Percentiles rank a stretch among this genome's conserved stretches.
Evolutionary conservation across 2,888 invertebrate species (phyloP).

Genomic region (Coecobrya sp.): DNA sequence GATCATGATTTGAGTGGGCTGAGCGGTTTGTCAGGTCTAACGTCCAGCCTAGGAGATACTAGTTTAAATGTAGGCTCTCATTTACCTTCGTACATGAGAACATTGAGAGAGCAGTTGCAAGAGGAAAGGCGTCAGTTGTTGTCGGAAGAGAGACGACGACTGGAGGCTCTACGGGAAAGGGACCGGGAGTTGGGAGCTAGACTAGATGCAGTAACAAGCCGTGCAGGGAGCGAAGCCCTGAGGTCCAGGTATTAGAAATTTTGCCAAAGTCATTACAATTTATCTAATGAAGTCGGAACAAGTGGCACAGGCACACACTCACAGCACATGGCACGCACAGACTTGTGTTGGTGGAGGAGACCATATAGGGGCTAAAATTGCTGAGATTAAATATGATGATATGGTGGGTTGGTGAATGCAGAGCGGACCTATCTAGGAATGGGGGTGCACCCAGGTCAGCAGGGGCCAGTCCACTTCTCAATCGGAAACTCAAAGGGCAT

Average conservation of each 20-base stretch:
- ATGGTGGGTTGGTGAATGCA: conserved; percentile 86
- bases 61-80: conserved; percentile 84
- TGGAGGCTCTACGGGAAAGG: conserved; percentile 87
- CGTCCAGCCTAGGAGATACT: conserved; percentile 84
- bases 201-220: conserved; percentile 86
- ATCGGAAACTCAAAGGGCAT: conserved; percentile 88
- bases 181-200: conserved; percentile 87
- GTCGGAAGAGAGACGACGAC: conserved; percentile 87
- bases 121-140: conserved; percentile 87
- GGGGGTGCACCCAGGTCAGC: conserved; percentile 86
- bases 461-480: conserved; percentile 86
- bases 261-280: conserved; percentile 78
- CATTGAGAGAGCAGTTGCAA: conserved; percentile 87
- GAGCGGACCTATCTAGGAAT: conserved; percentile 86
- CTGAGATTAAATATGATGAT: conserved; percentile 84
- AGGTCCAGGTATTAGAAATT: conserved; percentile 86
- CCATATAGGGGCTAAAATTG: conserved; percentile 82
- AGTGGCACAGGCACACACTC: conserved; percentile 87
- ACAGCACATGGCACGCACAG: conserved; percentile 87
- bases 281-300: conserved; percentile 82
- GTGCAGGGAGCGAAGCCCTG: conserved; percentile 85
- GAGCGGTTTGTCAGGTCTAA: conserved; percentile 80
- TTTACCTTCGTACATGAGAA: conserved; percentile 87
- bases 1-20: conserved; percentile 84
- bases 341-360: conserved; percentile 86